A percentile compares a stretch with the other conserved stretches of the same genome.
Evolutionary conservation across 2,113 vertebrate species (phyloP).

Genomic region (Prunella himalayana): DNA sequence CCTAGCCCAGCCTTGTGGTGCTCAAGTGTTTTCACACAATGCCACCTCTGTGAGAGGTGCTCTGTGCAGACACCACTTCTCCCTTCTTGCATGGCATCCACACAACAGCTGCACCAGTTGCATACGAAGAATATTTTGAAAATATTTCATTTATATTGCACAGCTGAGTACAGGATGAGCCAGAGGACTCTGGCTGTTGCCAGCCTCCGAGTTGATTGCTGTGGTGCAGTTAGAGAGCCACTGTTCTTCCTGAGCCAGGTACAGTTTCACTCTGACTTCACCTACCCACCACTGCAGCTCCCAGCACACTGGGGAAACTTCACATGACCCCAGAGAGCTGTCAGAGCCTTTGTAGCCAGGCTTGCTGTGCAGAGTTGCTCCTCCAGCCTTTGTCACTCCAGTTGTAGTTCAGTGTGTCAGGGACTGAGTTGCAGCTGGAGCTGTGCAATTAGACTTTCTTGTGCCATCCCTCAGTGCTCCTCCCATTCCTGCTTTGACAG

Average conservation of each 20-base stretch:
- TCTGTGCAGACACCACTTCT: background rate
- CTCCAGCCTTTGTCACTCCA: background rate
- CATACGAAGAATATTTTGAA: background rate
- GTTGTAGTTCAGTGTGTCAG: constrained; percentile 53
- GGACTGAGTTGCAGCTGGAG: constrained; percentile 9
- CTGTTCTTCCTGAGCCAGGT: background rate
- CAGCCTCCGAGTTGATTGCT: background rate
- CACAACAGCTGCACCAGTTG: background rate
- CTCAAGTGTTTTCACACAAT: background rate
- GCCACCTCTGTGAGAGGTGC: background rate
- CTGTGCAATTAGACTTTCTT: constrained; percentile 21
- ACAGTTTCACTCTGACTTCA: background rate
- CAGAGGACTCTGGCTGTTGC: background rate
- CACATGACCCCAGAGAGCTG: background rate
- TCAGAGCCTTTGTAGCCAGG: background rate
- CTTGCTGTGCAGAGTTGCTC: background rate
- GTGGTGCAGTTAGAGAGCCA: background rate
- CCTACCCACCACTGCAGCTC: background rate
- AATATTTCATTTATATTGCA: background rate
- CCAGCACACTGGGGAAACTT: background rate
- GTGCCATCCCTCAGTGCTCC: constrained; percentile 1
- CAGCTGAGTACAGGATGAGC: background rate
- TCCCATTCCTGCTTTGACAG: constrained; percentile 43
- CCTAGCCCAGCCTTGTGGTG: background rate
- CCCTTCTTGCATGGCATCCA: background rate